Evolutionary conservation across 2,113 vertebrate species (phyloP).

Genomic region (Alethe castanea): DNA sequence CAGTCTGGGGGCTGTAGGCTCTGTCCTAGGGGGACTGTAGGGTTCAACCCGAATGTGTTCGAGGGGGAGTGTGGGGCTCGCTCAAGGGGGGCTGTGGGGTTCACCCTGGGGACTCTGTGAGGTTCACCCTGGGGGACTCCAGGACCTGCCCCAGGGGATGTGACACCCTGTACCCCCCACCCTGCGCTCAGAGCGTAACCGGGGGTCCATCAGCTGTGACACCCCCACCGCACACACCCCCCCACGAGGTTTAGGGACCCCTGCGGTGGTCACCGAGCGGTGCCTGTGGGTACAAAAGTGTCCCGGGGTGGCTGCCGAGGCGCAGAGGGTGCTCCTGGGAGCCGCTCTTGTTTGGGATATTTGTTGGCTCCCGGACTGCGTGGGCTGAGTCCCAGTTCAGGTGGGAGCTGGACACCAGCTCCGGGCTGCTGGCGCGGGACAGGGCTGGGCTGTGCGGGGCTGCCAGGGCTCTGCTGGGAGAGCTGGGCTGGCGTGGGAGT

Average conservation of each 20-base stretch:
- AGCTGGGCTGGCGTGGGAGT: accelerated
- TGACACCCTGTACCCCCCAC: not conserved
- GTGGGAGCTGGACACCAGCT: accelerated
- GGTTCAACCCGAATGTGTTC: accelerated
- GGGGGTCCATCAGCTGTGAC: not conserved
- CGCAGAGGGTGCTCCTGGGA: not conserved
- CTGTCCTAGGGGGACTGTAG: too few relatives aligned
- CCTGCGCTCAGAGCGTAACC: accelerated
- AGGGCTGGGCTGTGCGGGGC: not conserved
- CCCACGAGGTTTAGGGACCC: not conserved
- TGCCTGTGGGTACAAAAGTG: accelerated
- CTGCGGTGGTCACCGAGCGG: accelerated
- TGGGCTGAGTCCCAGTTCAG: not conserved
- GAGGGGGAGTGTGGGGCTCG: not conserved
- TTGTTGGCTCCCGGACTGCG: not conserved
- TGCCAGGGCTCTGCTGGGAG: not conserved
- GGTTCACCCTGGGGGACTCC: accelerated
- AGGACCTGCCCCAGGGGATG: not conserved
- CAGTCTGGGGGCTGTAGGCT: not conserved
- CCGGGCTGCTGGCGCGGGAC: not conserved
- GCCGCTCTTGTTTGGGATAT: not conserved
- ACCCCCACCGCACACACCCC: not conserved
- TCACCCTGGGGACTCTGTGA: not conserved
- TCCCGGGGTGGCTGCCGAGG: not conserved
- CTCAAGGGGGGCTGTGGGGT: too few relatives aligned